These are phyloP conservation scores for Phengaris alcon DNA, from an alignment of 2,888 invertebrate species.

Conservation along the genomic window DNA sequence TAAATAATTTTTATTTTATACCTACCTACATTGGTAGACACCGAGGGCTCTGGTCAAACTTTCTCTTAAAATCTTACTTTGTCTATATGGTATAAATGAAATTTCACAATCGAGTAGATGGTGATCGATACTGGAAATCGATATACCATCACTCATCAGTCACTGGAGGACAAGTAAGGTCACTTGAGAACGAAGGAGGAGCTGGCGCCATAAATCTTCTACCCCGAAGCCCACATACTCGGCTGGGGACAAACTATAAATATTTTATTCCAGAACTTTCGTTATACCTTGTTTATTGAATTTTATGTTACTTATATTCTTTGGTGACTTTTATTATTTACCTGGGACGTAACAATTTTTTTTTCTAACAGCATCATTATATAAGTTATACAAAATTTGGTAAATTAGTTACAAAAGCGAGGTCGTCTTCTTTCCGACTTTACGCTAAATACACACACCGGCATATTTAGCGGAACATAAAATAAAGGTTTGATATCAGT, in stretches of 20 bases:
- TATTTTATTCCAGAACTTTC: slow-evolving; percentile 24
- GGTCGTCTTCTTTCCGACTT: background rate
- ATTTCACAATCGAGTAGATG: background rate
- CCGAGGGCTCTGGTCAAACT: too few relatives aligned
- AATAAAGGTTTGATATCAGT: too few relatives aligned
- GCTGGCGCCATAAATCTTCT: background rate
- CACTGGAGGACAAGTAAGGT: background rate
- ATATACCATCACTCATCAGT: slow-evolving; percentile 18
- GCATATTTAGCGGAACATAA: too few relatives aligned
- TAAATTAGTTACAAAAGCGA: background rate
- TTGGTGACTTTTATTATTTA: background rate
- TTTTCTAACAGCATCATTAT: background rate
- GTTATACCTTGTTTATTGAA: slow-evolving; percentile 12
- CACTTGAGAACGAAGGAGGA: background rate
- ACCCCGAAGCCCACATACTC: background rate
- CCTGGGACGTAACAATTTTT: background rate
- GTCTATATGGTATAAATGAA: background rate
- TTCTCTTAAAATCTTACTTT: background rate
- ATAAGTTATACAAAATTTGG: background rate
- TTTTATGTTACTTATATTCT: slow-evolving; percentile 2
- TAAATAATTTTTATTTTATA: too few relatives aligned
- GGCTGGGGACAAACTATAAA: slow-evolving; percentile 1
- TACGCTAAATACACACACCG: too few relatives aligned
- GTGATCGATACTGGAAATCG: background rate
- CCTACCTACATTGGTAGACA: too few relatives aligned